Percentiles rank a stretch among this genome's conserved stretches.
Conservation (phyloP, 2,797 vertebrate genomes). For the Sebastes taczanowskii region DNA sequence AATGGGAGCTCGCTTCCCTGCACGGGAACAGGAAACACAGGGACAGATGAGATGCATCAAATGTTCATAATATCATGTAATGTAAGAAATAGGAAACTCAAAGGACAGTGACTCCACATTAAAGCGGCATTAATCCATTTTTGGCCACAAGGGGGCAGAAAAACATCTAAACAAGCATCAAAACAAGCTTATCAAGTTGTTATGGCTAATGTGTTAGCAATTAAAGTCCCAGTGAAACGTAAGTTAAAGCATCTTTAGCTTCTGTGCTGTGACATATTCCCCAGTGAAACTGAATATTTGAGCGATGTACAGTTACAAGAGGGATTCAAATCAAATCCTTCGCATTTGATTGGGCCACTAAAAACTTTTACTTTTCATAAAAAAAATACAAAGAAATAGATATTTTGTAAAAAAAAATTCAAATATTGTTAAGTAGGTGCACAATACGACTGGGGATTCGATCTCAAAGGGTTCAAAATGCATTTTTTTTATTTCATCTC, state of each 20-base stretch:
- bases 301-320: background rate
- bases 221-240: background rate
- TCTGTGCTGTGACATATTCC: background rate
- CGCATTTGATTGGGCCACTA: too few species aligned
- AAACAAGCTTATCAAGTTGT: background rate
- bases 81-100: background rate
- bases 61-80: background rate
- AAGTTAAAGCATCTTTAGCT: background rate
- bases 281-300: background rate
- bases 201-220: background rate
- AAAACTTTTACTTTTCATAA: too few species aligned
- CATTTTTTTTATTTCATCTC: background rate
- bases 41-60: background rate
- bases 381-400: too few species aligned
- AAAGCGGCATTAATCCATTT: background rate
- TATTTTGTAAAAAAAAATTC: too few species aligned
- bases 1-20: slow-evolving; percentile 73
- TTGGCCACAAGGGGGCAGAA: background rate
- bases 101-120: background rate
- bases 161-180: background rate
- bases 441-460: rapidly evolving
- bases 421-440: background rate
- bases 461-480: background rate
- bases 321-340: background rate
- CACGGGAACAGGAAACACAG: background rate